phyloP scores from a whole-genome alignment of 2,113 vertebrate genomes.

The Pica pica region DNA sequence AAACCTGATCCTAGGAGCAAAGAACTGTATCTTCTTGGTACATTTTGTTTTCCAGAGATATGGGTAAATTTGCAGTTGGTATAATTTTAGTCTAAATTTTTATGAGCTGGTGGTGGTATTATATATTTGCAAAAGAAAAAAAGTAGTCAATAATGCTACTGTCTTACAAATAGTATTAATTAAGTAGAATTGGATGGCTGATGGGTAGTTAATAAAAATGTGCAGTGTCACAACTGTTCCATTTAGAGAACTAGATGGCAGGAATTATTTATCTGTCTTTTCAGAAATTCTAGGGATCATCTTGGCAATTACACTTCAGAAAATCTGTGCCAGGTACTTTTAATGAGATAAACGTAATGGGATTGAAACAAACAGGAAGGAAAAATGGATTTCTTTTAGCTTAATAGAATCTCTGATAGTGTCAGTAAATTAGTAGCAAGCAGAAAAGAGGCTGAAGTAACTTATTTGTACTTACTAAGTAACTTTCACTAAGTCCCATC shows the following conservation, averaged over 20 bases:
- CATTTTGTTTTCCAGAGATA: neutral
- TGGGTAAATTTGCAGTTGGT: neutral
- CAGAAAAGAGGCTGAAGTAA: neutral
- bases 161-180: neutral
- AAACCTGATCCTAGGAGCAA: neutral
- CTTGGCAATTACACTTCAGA: neutral
- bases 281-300: neutral
- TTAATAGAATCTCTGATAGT: neutral
- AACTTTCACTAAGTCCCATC: neutral
- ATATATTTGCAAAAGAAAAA: neutral
- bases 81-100: neutral
- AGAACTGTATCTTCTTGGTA: neutral
- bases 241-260: neutral
- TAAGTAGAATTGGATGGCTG: neutral
- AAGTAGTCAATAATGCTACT: neutral
- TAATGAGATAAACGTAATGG: neutral
- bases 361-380: neutral
- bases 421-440: neutral
- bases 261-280: neutral
- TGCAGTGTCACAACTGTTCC: neutral
- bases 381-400: neutral
- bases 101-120: neutral
- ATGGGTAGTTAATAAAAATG: neutral
- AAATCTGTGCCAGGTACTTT: conserved; percentile 3
- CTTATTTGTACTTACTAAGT: neutral